Evolutionary conservation across 2,797 vertebrate species (phyloP).

Genomic region (Meda fulgida): DNA sequence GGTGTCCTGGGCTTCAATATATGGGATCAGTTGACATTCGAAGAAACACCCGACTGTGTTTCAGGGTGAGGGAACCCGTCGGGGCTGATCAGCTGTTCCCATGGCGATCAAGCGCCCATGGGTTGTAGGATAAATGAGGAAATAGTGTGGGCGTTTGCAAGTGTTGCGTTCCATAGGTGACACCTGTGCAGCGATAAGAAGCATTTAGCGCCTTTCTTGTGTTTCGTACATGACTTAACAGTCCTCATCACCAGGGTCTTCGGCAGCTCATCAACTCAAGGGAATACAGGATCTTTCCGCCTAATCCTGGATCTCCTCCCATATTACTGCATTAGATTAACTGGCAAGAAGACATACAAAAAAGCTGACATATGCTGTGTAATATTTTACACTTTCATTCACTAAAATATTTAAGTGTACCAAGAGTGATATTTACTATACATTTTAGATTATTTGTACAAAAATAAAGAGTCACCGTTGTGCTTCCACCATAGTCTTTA

Average conservation of each 20-base stretch:
- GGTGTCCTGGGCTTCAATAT: constrained; percentile 1
- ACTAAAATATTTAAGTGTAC: neutral
- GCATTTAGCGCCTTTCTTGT: constrained; percentile 12
- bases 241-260: constrained; percentile 24
- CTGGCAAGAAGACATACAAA: neutral
- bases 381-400: neutral
- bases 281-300: neutral
- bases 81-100: constrained; percentile 33
- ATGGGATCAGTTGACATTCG: constrained; percentile 2
- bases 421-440: neutral
- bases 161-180: constrained; percentile 36
- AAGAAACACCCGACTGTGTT: neutral
- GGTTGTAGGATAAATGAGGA: constrained; percentile 23
- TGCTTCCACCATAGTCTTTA: neutral
- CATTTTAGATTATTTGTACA: neutral
- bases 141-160: constrained; percentile 33
- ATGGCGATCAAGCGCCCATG: constrained; percentile 12
- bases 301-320: neutral
- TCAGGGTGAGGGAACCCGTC: neutral
- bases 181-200: constrained; percentile 26
- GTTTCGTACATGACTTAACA: constrained; percentile 1
- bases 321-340: constrained; percentile 3
- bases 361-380: neutral
- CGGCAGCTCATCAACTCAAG: neutral
- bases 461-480: neutral